phyloP scores from a whole-genome alignment of 2,888 invertebrate genomes.

The Macropis europaea region DNA sequence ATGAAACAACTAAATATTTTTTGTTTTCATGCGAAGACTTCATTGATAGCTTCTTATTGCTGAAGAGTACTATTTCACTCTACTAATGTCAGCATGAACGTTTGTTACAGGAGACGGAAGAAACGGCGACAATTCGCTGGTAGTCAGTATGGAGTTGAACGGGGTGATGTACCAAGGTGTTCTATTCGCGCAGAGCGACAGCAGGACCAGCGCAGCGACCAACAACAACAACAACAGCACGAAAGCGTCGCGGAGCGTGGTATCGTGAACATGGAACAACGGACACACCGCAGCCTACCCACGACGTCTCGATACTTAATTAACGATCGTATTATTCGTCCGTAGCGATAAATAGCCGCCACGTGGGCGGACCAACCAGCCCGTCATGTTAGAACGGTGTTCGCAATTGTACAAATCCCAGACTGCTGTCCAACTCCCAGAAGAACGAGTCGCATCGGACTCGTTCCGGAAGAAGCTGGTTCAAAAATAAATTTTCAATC shows the following conservation, averaged over 20 bases:
- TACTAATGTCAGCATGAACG: no score
- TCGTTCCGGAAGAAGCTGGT: neutral
- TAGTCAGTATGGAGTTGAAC: slow-evolving; percentile 97
- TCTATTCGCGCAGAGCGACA: slow-evolving; percentile 85
- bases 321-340: slow-evolving; percentile 18
- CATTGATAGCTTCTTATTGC: no score
- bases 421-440: neutral
- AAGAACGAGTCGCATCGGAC: neutral
- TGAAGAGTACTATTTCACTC: no score
- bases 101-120: slow-evolving; percentile 89
- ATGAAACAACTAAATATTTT: no score
- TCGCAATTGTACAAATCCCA: slow-evolving; percentile 11
- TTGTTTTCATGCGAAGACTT: no score
- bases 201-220: slow-evolving; percentile 54
- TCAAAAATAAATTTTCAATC: no score
- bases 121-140: slow-evolving; percentile 92
- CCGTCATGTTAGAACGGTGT: slow-evolving; percentile 13
- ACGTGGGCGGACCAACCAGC: slow-evolving; percentile 9
- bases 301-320: slow-evolving; percentile 16
- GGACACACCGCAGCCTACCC: neutral
- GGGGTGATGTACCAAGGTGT: slow-evolving; percentile 98
- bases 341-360: slow-evolving; percentile 5
- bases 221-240: slow-evolving; percentile 61
- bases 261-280: slow-evolving; percentile 63
- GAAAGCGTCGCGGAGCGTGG: slow-evolving; percentile 70